Evolutionary conservation across 2,113 vertebrate species (phyloP).

Genomic region (Cyanoliseus patagonus): DNA sequence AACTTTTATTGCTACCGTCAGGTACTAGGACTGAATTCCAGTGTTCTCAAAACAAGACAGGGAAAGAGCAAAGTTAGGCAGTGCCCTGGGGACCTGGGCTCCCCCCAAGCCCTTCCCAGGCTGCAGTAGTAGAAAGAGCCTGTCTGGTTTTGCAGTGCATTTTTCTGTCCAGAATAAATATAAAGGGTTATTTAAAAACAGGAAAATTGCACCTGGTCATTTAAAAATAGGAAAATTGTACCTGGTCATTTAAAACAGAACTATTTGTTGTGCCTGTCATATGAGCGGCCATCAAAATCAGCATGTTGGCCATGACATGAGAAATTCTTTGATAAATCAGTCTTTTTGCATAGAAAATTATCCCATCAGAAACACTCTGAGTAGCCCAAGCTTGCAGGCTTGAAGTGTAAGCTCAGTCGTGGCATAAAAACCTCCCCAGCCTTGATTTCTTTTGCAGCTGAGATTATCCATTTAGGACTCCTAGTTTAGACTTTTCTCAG

Average conservation of each 20-base stretch:
- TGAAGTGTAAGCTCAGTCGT: neutral
- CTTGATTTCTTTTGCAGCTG: constrained; percentile 40
- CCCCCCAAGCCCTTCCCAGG: neutral
- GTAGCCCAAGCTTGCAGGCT: neutral
- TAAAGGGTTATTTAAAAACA: neutral
- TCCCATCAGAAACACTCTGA: constrained; percentile 23
- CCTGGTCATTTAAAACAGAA: neutral
- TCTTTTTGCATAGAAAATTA: constrained; percentile 46
- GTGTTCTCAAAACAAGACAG: neutral
- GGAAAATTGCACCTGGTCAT: neutral
- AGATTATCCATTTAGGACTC: neutral
- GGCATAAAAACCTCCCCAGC: neutral
- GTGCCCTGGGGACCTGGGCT: neutral
- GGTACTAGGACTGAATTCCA: neutral
- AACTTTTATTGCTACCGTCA: fast-evolving
- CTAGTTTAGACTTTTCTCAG: neutral
- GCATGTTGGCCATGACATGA: neutral
- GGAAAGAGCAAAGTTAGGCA: neutral
- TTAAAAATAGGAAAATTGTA: constrained; percentile 10
- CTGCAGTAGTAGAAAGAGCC: neutral
- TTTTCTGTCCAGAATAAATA: neutral
- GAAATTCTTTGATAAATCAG: constrained; percentile 28
- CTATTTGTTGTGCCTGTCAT: neutral
- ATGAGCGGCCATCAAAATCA: neutral
- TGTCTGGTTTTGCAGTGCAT: neutral